Conservation (phyloP, 2,797 vertebrate species). For the Squalus acanthias region DNA sequence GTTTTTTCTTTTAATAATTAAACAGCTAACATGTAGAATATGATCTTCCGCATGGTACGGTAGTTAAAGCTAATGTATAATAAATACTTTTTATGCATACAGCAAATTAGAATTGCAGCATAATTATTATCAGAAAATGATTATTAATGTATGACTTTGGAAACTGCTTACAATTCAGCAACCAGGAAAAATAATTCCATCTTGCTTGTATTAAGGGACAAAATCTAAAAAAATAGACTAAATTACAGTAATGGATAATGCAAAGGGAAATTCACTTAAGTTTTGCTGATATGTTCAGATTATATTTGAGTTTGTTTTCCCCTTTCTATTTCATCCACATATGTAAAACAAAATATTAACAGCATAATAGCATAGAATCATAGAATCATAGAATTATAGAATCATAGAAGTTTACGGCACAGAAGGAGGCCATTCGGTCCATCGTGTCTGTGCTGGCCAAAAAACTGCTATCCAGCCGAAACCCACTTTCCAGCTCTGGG, state of each 20-base stretch:
- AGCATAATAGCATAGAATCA: background rate
- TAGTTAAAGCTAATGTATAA: conserved; percentile 22
- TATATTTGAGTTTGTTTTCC: background rate
- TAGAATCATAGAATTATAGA: too few species aligned
- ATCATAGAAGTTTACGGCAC: too few species aligned
- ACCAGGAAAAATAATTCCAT: background rate
- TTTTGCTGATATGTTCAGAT: background rate
- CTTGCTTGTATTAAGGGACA: background rate
- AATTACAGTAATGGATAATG: background rate
- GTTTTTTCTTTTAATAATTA: conserved; percentile 17
- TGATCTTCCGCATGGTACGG: background rate
- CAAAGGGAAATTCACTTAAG: background rate
- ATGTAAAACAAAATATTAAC: background rate
- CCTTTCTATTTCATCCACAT: background rate
- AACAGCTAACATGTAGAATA: background rate
- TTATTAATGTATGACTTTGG: conserved; percentile 19
- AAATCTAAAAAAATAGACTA: background rate
- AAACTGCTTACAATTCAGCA: background rate
- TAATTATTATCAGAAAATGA: conserved; percentile 13
- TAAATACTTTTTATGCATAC: background rate
- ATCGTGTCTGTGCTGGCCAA: too few species aligned
- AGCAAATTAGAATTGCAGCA: background rate
- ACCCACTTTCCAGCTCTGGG: too few species aligned
- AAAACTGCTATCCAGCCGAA: too few species aligned
- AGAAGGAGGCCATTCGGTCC: too few species aligned